A percentile compares a stretch with the other conserved stretches of the same genome.
Conservation (phyloP, 1,140 invertebrate genomes). For the Calycopis cecrops region DNA sequence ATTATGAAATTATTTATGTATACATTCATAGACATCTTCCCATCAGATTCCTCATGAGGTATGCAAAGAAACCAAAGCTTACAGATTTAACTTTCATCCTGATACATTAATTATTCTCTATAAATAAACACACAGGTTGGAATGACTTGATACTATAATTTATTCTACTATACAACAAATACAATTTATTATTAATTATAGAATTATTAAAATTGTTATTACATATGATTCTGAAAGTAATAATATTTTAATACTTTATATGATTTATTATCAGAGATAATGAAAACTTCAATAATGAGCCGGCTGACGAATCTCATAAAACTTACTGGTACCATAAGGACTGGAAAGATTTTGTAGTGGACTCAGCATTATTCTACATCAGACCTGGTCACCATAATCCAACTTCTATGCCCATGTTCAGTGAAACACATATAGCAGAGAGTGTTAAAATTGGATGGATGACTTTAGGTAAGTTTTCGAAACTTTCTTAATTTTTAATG, state of each 20-base stretch:
- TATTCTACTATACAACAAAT: too few species aligned
- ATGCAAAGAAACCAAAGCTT: too few species aligned
- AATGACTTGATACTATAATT: too few species aligned
- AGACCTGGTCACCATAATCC: slow-evolving; percentile 87
- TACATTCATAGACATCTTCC: too few species aligned
- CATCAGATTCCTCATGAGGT: too few species aligned
- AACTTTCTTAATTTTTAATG: too few species aligned
- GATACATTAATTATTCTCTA: too few species aligned
- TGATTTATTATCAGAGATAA: slow-evolving; percentile 38
- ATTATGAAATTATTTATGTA: too few species aligned
- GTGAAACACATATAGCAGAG: slow-evolving; percentile 76
- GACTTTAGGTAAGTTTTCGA: slow-evolving; percentile 50
- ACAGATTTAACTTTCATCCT: too few species aligned
- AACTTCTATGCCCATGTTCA: slow-evolving; percentile 78
- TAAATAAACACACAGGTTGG: too few species aligned
- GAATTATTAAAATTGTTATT: too few species aligned
- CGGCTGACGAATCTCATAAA: slow-evolving; percentile 68
- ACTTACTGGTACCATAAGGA: slow-evolving; percentile 86
- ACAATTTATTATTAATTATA: too few species aligned
- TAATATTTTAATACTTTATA: not conserved
- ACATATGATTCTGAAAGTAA: not conserved
- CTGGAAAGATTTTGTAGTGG: slow-evolving; percentile 88
- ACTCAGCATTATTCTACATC: slow-evolving; percentile 85
- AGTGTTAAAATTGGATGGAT: slow-evolving; percentile 76
- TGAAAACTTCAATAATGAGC: slow-evolving; percentile 55